Evolutionary conservation across 1,140 invertebrate genomes (phyloP).

Genomic region (Drosophila ananassae): DNA sequence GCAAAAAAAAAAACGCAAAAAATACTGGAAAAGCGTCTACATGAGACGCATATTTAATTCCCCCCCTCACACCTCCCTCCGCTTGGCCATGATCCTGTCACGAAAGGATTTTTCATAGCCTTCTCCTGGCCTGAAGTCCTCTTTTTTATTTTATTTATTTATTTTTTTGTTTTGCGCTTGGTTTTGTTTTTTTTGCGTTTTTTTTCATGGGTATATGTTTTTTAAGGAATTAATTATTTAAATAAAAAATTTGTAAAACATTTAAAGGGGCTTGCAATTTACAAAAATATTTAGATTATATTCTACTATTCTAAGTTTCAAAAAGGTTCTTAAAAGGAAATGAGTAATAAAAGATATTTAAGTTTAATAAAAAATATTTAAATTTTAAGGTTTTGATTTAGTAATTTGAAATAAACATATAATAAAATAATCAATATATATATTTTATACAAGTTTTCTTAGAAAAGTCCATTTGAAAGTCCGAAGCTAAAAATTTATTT

Average conservation of each 20-base stretch:
- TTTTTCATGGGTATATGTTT: conserved; percentile 6
- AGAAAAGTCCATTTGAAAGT: too few species aligned
- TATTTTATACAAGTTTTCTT: too few species aligned
- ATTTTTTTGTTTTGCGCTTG: conserved; percentile 14
- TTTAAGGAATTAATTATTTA: neutral
- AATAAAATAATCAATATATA: too few species aligned
- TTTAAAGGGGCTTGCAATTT: neutral
- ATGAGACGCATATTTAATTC: conserved; percentile 80
- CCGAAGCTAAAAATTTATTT: too few species aligned
- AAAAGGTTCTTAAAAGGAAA: too few species aligned
- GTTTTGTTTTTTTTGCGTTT: conserved; percentile 10
- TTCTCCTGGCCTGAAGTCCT: conserved; percentile 34
- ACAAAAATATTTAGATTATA: too few species aligned
- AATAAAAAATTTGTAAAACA: neutral
- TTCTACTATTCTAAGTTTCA: too few species aligned
- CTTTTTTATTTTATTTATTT: conserved; percentile 36
- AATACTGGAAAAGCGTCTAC: conserved; percentile 52
- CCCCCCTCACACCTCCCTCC: conserved; percentile 21
- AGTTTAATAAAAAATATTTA: too few species aligned
- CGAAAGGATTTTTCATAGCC: conserved; percentile 74
- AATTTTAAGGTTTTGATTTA: too few species aligned
- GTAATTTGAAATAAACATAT: too few species aligned
- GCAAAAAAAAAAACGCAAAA: conserved; percentile 16
- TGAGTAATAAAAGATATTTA: too few species aligned
- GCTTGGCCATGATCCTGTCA: conserved; percentile 17